These are phyloP conservation scores for Aramus guarauna DNA, from an alignment of 2,113 vertebrate species.

Conservation along the genomic window DNA sequence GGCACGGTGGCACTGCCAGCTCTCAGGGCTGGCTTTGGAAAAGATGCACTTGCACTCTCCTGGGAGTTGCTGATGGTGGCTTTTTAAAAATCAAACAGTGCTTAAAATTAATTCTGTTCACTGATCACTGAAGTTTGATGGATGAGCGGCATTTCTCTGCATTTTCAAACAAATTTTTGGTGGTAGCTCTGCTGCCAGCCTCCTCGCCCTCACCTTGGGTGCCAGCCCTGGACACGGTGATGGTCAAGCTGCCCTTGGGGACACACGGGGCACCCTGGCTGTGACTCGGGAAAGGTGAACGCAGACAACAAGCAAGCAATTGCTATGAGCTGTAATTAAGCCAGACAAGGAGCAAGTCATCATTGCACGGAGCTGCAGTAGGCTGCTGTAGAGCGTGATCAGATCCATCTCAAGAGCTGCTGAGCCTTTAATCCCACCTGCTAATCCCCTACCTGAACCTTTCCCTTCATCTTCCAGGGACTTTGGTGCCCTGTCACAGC, in stretches of 20 bases:
- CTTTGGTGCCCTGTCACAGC: neutral
- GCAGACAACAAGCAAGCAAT: neutral
- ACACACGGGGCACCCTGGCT: neutral
- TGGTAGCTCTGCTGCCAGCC: neutral
- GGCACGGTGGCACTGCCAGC: neutral
- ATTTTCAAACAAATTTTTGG: neutral
- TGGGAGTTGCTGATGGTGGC: neutral
- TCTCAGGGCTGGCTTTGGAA: neutral
- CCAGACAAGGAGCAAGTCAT: neutral
- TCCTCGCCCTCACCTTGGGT: accelerated
- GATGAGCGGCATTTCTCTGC: neutral
- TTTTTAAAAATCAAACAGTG: neutral
- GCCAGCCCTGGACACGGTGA: accelerated
- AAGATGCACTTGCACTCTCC: neutral
- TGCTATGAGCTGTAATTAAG: neutral
- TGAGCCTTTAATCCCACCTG: constrained; percentile 39
- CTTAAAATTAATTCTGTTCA: constrained; percentile 32
- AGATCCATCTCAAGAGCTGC: neutral
- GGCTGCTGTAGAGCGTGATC: neutral
- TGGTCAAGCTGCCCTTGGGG: neutral
- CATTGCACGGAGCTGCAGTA: neutral
- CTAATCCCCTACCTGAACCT: constrained; percentile 35
- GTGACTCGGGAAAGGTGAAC: neutral
- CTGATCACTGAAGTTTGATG: constrained; percentile 11
- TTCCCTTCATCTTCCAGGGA: constrained; percentile 7